phyloP scores from a whole-genome alignment of 2,888 invertebrate species.

The Acanthosepion pharaonis region DNA sequence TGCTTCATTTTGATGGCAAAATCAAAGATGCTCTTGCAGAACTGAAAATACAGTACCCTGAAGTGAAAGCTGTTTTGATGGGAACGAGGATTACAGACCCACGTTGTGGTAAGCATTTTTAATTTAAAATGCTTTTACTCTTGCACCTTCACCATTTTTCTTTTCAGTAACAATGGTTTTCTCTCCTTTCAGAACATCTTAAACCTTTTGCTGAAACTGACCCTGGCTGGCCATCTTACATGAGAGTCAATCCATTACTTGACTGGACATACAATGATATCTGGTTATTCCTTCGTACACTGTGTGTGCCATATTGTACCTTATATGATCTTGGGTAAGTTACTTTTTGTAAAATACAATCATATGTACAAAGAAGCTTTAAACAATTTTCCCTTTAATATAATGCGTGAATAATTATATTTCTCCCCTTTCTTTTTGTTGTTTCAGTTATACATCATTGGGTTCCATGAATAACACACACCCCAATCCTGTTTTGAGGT shows the following conservation, averaged over 20 bases:
- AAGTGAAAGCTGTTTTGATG: slow-evolving; percentile 90
- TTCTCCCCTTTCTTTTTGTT: slow-evolving; percentile 51
- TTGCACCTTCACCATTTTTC: not conserved
- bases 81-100: slow-evolving; percentile 93
- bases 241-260: slow-evolving; percentile 91
- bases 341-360: not conserved
- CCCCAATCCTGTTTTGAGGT: slow-evolving; percentile 84
- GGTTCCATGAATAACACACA: slow-evolving; percentile 87
- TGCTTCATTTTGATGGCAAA: slow-evolving; percentile 78
- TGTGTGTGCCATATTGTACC: slow-evolving; percentile 90
- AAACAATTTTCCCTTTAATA: no score
- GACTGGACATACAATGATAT: slow-evolving; percentile 93
- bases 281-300: slow-evolving; percentile 88
- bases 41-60: slow-evolving; percentile 78
- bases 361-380: not conserved
- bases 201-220: slow-evolving; percentile 81
- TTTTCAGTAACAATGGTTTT: not conserved
- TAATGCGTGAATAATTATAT: not conserved
- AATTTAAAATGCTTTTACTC: no score
- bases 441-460: slow-evolving; percentile 86
- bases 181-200: slow-evolving; percentile 64
- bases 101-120: slow-evolving; percentile 80
- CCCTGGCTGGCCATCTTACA: slow-evolving; percentile 89
- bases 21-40: slow-evolving; percentile 83
- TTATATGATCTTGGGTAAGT: slow-evolving; percentile 90